A percentile compares a stretch with the other conserved stretches of the same genome.
Conservation (phyloP, 2,888 invertebrate species). For the Andrena minutula region DNA sequence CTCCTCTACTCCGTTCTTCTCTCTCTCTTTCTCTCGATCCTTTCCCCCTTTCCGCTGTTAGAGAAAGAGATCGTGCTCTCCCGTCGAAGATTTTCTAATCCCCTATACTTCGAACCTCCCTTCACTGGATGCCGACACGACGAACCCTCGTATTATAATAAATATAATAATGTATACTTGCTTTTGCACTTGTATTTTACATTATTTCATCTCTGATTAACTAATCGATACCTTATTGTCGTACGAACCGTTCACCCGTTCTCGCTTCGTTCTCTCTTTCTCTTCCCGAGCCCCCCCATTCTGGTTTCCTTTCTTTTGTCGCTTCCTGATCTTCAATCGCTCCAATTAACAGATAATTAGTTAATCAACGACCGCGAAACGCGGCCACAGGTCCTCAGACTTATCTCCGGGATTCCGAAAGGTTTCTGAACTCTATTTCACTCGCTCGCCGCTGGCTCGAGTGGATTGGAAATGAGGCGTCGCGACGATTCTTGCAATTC, state of each 20-base stretch:
- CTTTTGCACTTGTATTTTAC: slow-evolving; percentile 84
- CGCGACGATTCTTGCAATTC: background rate
- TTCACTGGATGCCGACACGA: slow-evolving; percentile 52
- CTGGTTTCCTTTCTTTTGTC: background rate
- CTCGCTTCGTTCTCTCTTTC: slow-evolving; percentile 37
- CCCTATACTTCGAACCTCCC: background rate
- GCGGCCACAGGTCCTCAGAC: slow-evolving; percentile 43
- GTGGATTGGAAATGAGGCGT: slow-evolving; percentile 7
- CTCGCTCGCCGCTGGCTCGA: background rate
- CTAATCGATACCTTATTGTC: slow-evolving; percentile 85
- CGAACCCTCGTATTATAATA: slow-evolving; percentile 78
- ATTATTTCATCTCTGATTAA: slow-evolving; percentile 81
- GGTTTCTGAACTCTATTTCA: slow-evolving; percentile 15
- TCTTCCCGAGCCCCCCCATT: background rate
- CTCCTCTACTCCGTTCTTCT: background rate
- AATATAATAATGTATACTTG: slow-evolving; percentile 84
- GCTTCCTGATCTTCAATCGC: background rate
- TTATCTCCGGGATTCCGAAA: background rate
- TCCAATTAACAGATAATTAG: slow-evolving; percentile 36
- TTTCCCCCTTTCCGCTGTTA: background rate
- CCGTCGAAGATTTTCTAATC: slow-evolving; percentile 21
- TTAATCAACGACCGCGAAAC: slow-evolving; percentile 34
- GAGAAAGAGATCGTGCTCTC: slow-evolving; percentile 23
- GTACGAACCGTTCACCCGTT: slow-evolving; percentile 82
- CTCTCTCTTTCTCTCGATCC: background rate